Conservation (phyloP, 2,113 vertebrate genomes). For the Columba janthina region DNA sequence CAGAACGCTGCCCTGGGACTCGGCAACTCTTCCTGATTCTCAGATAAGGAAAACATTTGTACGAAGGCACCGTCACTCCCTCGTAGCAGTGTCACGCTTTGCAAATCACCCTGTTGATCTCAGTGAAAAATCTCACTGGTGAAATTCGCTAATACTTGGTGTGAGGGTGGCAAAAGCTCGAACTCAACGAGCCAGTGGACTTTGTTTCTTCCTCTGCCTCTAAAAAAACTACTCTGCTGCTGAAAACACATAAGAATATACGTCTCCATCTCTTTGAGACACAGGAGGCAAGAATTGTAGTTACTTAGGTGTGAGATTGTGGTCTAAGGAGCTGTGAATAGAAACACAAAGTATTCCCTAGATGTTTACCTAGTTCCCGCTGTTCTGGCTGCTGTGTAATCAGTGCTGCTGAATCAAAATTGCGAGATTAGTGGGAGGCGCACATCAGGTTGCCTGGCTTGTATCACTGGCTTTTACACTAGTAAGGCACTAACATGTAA, state of each 20-base stretch:
- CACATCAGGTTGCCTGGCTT: background rate
- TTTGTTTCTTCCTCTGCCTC: background rate
- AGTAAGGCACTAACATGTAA: background rate
- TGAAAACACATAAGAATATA: background rate
- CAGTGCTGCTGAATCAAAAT: background rate
- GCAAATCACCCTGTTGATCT: background rate
- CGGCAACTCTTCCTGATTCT: background rate
- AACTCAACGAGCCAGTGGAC: background rate
- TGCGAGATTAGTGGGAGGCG: background rate
- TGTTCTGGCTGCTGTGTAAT: background rate
- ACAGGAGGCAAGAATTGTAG: background rate
- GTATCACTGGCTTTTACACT: background rate
- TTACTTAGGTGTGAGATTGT: background rate
- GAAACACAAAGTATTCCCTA: background rate
- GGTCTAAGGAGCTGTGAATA: background rate
- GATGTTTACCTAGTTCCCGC: background rate
- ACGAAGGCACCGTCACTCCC: background rate
- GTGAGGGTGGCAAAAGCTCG: background rate
- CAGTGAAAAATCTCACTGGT: background rate
- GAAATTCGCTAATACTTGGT: background rate
- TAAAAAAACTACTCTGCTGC: background rate
- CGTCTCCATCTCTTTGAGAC: background rate
- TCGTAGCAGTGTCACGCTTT: background rate
- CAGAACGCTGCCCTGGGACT: background rate
- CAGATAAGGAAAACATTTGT: background rate